phyloP scores from a whole-genome alignment of 2,113 vertebrate species.

The Varanus komodoensis region DNA sequence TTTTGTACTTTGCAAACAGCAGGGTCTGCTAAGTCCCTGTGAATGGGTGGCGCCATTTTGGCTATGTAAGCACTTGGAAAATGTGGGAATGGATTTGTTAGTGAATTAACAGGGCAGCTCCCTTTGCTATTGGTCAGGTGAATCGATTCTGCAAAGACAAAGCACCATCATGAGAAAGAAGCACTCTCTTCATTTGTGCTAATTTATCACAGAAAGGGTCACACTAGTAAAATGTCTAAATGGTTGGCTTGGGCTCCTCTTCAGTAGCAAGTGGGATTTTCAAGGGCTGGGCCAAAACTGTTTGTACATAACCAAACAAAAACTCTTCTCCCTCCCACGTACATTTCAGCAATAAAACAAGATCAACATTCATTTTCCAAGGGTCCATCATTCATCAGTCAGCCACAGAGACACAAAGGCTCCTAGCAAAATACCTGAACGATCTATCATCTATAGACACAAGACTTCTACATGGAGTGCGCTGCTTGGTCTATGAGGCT shows the following conservation, averaged over 20 bases:
- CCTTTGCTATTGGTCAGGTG: neutral
- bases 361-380: neutral
- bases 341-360: neutral
- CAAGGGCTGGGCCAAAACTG: neutral
- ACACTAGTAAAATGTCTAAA: neutral
- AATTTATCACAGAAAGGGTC: neutral
- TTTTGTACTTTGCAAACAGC: neutral
- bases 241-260: neutral
- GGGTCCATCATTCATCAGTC: neutral
- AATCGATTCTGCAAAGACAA: neutral
- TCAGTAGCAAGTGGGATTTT: neutral
- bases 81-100: neutral
- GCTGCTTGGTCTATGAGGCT: neutral
- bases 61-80: neutral
- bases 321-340: neutral
- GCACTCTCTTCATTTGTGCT: neutral
- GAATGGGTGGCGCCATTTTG: neutral
- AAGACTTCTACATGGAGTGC: neutral
- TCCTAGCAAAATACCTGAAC: neutral
- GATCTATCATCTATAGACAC: neutral
- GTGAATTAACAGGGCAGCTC: neutral
- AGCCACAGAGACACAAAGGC: neutral
- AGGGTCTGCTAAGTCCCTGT: neutral
- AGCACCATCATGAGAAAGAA: neutral
- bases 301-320: neutral